Evolutionary conservation across 2,888 invertebrate species (phyloP).

Genomic region (Kryphioiulus occultus): DNA sequence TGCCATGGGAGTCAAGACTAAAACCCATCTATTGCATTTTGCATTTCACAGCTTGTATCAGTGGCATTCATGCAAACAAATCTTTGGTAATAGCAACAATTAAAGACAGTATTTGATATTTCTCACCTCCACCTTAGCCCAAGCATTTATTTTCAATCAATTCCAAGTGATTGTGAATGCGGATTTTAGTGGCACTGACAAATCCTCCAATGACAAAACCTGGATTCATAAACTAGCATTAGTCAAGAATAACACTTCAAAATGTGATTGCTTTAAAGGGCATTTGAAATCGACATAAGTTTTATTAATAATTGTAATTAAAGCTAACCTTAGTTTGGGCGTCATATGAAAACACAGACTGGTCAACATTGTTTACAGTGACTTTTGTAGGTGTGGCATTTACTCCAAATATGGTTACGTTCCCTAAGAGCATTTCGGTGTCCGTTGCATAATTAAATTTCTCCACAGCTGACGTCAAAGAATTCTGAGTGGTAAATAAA

Average conservation of each 20-base stretch:
- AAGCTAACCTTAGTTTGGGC: background rate
- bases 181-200: background rate
- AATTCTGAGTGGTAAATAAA: background rate
- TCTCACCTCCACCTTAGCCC: background rate
- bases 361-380: background rate
- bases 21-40: too few species aligned
- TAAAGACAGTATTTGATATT: background rate
- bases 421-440: constrained; percentile 12
- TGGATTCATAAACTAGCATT: background rate
- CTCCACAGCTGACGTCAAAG: constrained; percentile 15
- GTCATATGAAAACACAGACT: background rate
- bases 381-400: background rate
- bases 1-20: too few species aligned
- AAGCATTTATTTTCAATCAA: background rate
- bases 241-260: background rate
- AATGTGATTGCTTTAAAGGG: background rate
- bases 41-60: too few species aligned
- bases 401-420: constrained; percentile 9
- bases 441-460: constrained; percentile 33
- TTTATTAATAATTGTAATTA: background rate
- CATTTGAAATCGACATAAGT: background rate
- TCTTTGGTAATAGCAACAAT: too few species aligned
- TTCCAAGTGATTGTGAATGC: background rate
- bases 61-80: too few species aligned
- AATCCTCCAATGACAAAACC: constrained; percentile 11